Evolutionary conservation across 2,797 vertebrate species (phyloP).

Genomic region (Nyctalus aviator): DNA sequence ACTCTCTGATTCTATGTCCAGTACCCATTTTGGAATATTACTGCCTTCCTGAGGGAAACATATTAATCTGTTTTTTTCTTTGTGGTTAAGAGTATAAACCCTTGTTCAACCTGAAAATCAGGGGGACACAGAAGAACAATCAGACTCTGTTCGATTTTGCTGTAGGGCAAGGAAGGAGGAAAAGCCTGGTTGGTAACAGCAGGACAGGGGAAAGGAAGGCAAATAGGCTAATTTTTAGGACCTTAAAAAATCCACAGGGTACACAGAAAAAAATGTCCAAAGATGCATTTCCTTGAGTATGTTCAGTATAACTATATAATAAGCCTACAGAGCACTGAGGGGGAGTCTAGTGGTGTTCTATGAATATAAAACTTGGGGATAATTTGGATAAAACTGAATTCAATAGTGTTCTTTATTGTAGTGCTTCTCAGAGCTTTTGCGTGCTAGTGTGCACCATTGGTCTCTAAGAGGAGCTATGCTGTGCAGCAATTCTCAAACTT

Average conservation of each 20-base stretch:
- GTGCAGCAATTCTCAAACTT: not conserved
- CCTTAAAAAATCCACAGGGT: not conserved
- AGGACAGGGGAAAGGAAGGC: not conserved
- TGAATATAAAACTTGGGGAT: not conserved
- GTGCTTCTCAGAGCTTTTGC: not conserved
- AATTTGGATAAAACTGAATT: not conserved
- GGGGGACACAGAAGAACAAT: not conserved
- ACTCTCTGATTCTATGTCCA: not conserved
- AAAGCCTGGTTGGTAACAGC: not conserved
- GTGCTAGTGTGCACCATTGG: not conserved
- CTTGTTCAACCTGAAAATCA: not conserved
- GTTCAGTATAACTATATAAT: not conserved
- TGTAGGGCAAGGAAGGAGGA: not conserved
- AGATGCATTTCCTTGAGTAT: not conserved
- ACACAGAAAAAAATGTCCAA: not conserved
- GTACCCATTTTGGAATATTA: not conserved
- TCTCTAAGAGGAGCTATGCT: not conserved
- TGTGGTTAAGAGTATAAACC: constrained; percentile 31
- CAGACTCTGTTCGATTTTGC: constrained; percentile 9
- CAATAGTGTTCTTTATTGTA: not conserved
- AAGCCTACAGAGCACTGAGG: not conserved
- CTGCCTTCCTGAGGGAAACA: not conserved
- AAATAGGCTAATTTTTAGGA: not conserved
- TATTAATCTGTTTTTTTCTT: not conserved
- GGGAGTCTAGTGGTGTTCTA: not conserved